phyloP scores from a whole-genome alignment of 2,888 invertebrate genomes.

The Danaus chrysippus region DNA sequence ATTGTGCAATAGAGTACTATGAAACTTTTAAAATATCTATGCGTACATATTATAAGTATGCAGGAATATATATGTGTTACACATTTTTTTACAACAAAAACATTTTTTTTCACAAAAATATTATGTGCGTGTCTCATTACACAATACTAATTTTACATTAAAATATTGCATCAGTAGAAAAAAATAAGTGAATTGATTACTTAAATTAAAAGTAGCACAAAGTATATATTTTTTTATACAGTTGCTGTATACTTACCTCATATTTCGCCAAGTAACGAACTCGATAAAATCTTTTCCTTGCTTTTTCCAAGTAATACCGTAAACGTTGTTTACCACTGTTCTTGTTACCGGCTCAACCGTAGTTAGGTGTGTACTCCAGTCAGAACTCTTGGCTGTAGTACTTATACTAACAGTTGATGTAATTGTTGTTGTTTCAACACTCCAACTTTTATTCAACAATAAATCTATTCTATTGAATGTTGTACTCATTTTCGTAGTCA shows the following conservation, averaged over 20 bases:
- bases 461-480: constrained; percentile 73
- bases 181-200: too few relatives aligned
- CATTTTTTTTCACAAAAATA: too few relatives aligned
- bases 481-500: constrained; percentile 67
- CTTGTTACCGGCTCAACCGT: constrained; percentile 50
- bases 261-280: constrained; percentile 66
- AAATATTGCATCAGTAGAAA: too few relatives aligned
- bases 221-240: too few relatives aligned
- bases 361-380: constrained; percentile 45
- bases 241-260: constrained; percentile 50
- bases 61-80: too few relatives aligned
- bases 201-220: too few relatives aligned
- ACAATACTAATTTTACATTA: too few relatives aligned
- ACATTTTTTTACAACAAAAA: too few relatives aligned
- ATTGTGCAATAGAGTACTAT: too few relatives aligned
- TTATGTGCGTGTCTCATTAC: too few relatives aligned
- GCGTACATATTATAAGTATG: too few relatives aligned
- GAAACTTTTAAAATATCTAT: too few relatives aligned
- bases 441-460: constrained; percentile 76
- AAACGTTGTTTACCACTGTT: constrained; percentile 64
- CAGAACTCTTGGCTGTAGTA: constrained; percentile 56
- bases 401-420: constrained; percentile 70
- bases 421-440: constrained; percentile 69
- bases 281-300: constrained; percentile 67
- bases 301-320: constrained; percentile 70